Base-by-base conservation (phyloP, 2,113 vertebrate genomes). In the Ammodytes dubius region DNA sequence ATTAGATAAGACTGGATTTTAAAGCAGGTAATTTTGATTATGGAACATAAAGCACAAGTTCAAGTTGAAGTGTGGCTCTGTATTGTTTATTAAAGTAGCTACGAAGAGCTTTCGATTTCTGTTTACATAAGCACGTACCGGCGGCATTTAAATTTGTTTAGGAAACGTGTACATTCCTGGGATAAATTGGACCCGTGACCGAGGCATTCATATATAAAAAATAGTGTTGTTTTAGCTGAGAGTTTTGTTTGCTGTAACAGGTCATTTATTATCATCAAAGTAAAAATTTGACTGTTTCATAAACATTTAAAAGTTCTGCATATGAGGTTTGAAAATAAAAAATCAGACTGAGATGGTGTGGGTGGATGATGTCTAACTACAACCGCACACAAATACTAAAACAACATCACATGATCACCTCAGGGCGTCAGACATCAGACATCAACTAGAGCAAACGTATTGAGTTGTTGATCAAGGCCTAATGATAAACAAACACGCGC, bases 371-470 rank as follows among this genome's bases (percentile, higher is more conserved):
- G 52, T 75, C 45, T 52, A 35, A 64, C 27, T 63, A 58, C 60
- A 65, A 70, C 76, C 63, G 52, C 46, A 79, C 60, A 60, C 68
- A 77, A 68, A 82, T 11, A 71, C 43, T 45, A 61, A 91, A 87
- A 58, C 75, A 65, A 45, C 67, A 71, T 81, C 74, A 80, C 70
- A 37, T 19, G 42, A 83, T 65, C 74, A 59, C 82, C 77, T 80
- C 74, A 53, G 83, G 65, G 75, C 53, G 73, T 27, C 27, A 27
- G 27, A 27, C 79, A 59, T 79, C 79, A 88, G 68, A 79, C 79
- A 79, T 86, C 85, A 86, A 83, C 70, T 43, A 39, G 77, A 61
- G 78, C 76, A 83, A 87, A 86, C 74, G 86, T 74, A 82, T 81
- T 84, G 74, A 84, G 77, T 39, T 58, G 71, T 85, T 87, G 68